phyloP scores from a whole-genome alignment of 2,113 vertebrate genomes.

The Siniperca knerii region DNA sequence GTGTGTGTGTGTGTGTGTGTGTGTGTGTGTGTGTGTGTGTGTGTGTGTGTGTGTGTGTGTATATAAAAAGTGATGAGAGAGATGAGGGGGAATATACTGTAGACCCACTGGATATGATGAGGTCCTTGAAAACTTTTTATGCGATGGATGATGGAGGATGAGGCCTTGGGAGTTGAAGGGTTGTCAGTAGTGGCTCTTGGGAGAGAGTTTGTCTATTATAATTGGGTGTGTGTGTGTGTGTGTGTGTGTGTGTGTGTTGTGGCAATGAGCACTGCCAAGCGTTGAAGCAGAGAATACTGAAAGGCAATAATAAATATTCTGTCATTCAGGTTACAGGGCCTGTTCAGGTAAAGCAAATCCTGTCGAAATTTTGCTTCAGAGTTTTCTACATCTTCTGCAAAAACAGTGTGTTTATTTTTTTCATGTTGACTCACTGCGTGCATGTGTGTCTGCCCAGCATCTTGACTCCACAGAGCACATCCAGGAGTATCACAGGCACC shows the following conservation, averaged over 20 bases:
- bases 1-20: conserved; percentile 48
- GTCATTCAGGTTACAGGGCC: not conserved
- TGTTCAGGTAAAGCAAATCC: not conserved
- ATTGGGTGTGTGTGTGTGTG: not conserved
- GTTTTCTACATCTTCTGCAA: not conserved
- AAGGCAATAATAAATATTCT: conserved; percentile 14
- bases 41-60: too few species aligned
- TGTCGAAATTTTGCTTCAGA: not conserved
- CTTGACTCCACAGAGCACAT: conserved; percentile 90
- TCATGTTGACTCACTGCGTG: not conserved
- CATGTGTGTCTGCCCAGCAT: conserved; percentile 36
- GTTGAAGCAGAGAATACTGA: conserved; percentile 1
- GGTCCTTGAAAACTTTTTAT: conserved; percentile 78
- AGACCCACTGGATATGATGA: conserved; percentile 42
- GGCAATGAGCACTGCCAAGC: not conserved
- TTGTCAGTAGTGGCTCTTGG: conserved; percentile 32
- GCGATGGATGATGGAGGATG: conserved; percentile 58
- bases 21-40: conserved; percentile 25
- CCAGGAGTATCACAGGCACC: conserved; percentile 96
- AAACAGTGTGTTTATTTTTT: not conserved
- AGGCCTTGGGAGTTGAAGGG: conserved; percentile 64
- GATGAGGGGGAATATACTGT: conserved; percentile 44
- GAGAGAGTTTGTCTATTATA: conserved; percentile 48
- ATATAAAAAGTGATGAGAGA: conserved; percentile 2
- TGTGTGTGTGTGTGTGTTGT: not conserved